These are phyloP conservation scores for Anoplopoma fimbria DNA, from an alignment of 2,113 vertebrate genomes.

Conservation along the genomic window DNA sequence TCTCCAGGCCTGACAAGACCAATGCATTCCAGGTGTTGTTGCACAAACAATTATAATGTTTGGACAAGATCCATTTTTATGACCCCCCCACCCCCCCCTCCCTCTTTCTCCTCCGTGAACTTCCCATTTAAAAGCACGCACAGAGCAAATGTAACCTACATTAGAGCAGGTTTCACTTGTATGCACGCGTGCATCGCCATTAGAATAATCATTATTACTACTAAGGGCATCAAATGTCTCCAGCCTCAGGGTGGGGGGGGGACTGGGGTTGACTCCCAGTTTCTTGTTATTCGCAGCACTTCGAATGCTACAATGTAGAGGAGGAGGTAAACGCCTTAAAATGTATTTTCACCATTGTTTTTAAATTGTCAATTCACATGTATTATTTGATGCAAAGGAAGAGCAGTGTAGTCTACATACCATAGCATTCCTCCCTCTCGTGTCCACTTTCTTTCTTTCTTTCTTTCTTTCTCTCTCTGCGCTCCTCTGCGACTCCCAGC, in stretches of 20 bases:
- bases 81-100: background rate
- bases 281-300: conserved; percentile 59
- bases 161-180: background rate
- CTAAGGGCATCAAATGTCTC: conserved; percentile 33
- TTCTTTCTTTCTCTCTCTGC: conserved; percentile 58
- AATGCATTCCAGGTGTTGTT: conserved; percentile 70
- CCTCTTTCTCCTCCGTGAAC: conserved; percentile 39
- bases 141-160: background rate
- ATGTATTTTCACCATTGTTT: background rate
- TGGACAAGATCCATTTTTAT: conserved; percentile 66
- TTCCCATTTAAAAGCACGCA: conserved; percentile 46
- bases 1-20: conserved; percentile 59
- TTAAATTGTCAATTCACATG: conserved; percentile 1
- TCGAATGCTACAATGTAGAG: conserved; percentile 20
- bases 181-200: background rate
- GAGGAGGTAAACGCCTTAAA: conserved; percentile 35
- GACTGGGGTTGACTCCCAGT: conserved; percentile 69
- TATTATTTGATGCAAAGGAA: conserved; percentile 43
- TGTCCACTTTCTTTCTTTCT: conserved; percentile 74
- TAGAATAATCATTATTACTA: conserved; percentile 45
- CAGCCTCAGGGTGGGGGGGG: conserved; percentile 27
- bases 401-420: conserved; percentile 74
- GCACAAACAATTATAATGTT: conserved; percentile 65
- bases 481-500: conserved; percentile 64
- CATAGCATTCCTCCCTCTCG: conserved; percentile 78